Percentiles rank a stretch among this genome's conserved stretches.
These are phyloP conservation scores for Chloebia gouldiae DNA, from an alignment of 2,113 vertebrate species.

Conservation along the genomic window DNA sequence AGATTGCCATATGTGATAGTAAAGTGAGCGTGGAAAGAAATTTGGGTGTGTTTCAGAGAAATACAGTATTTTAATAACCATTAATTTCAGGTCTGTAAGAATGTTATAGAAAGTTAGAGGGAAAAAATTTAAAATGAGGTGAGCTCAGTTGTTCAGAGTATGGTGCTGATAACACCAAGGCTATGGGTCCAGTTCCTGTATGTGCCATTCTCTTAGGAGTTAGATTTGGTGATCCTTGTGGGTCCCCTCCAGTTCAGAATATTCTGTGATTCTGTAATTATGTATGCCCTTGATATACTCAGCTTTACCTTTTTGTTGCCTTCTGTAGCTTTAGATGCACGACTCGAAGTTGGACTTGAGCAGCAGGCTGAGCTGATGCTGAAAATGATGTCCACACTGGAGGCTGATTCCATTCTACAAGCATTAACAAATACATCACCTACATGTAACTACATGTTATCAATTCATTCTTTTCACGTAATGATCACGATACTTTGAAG, in stretches of 20 bases:
- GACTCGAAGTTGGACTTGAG: conserved; percentile 95
- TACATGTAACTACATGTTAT: conserved; percentile 77
- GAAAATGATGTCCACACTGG: conserved; percentile 99
- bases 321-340: conserved; percentile 89
- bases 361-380: conserved; percentile 98
- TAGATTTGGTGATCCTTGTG: neutral
- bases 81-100: fast-evolving
- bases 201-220: neutral
- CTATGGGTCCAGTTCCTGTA: neutral
- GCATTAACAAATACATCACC: conserved; percentile 93
- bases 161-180: neutral
- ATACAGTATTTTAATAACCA: neutral
- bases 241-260: neutral
- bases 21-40: neutral
- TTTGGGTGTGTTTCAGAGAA: neutral
- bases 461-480: neutral
- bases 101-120: neutral
- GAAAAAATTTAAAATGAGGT: neutral
- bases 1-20: neutral
- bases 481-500: neutral
- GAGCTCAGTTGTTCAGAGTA: neutral
- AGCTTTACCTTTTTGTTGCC: neutral
- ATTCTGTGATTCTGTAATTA: neutral
- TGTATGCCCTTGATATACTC: neutral
- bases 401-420: conserved; percentile 96